phyloP scores from a whole-genome alignment of 2,888 invertebrate species.

The Bimastos eiseni region DNA sequence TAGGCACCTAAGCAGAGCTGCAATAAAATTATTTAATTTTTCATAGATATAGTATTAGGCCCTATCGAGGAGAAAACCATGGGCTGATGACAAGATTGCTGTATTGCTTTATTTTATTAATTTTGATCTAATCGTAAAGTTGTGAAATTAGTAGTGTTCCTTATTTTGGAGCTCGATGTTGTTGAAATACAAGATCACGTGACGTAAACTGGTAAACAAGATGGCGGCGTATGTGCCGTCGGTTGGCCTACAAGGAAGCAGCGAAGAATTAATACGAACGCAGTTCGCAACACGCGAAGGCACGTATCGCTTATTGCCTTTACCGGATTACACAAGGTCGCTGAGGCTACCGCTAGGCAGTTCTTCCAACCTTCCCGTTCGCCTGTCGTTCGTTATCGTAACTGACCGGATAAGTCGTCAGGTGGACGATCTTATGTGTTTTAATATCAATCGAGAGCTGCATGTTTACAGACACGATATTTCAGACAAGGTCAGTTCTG shows the following conservation, averaged over 20 bases:
- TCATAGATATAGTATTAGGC: too few relatives aligned
- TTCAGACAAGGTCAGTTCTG: slow-evolving; percentile 78
- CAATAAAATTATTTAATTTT: too few relatives aligned
- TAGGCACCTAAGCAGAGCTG: too few relatives aligned
- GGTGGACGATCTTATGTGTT: slow-evolving; percentile 77
- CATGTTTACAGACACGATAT: slow-evolving; percentile 97
- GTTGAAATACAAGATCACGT: background rate
- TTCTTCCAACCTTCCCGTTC: slow-evolving; percentile 72
- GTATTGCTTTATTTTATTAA: too few relatives aligned
- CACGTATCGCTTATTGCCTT: slow-evolving; percentile 90
- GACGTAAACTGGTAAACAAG: slow-evolving; percentile 18
- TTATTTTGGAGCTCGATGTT: background rate
- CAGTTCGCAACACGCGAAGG: slow-evolving; percentile 97
- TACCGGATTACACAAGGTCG: slow-evolving; percentile 83
- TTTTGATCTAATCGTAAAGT: too few relatives aligned
- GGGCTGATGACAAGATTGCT: too few relatives aligned
- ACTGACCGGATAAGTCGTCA: background rate
- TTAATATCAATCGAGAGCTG: slow-evolving; percentile 95
- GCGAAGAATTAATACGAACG: slow-evolving; percentile 75
- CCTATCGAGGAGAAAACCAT: too few relatives aligned
- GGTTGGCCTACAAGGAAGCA: slow-evolving; percentile 7
- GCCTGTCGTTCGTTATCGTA: slow-evolving; percentile 68
- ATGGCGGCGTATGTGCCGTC: slow-evolving; percentile 19
- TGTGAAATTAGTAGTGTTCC: background rate
- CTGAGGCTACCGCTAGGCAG: slow-evolving; percentile 42